Conservation (phyloP, 2,113 vertebrate species). For the Oxyruncus cristatus region DNA sequence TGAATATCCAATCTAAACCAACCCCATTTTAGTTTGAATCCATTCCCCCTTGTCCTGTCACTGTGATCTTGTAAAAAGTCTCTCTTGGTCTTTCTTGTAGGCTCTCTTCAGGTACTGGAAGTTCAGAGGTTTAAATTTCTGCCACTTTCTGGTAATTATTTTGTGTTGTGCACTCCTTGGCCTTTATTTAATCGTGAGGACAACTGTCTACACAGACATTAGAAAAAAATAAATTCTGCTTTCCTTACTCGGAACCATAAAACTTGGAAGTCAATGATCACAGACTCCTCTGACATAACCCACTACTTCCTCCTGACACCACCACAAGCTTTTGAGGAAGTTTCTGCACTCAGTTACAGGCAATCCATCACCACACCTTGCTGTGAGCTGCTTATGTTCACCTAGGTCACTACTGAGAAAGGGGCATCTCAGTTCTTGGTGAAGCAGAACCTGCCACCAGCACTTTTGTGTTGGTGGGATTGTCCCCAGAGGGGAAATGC, state of each 20-base stretch:
- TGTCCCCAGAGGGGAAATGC: not conserved
- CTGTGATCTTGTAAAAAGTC: not conserved
- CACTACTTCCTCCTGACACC: not conserved
- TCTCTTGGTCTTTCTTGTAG: not conserved
- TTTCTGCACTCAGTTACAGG: not conserved
- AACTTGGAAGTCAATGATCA: not conserved
- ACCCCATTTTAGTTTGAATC: not conserved
- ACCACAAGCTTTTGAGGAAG: not conserved
- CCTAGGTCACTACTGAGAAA: not conserved
- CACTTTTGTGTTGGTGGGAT: not conserved
- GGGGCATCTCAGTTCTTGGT: fast-evolving
- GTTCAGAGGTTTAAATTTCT: not conserved
- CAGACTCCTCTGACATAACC: not conserved
- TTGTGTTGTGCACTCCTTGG: not conserved
- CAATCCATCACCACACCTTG: not conserved
- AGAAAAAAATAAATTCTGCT: not conserved
- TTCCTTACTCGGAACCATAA: not conserved
- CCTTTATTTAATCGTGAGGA: not conserved
- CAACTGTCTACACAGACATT: not conserved
- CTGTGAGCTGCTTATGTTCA: not conserved
- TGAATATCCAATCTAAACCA: not conserved
- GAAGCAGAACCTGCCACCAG: not conserved
- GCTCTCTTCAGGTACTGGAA: not conserved
- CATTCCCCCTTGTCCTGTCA: not conserved
- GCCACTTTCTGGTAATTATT: not conserved